Conservation (phyloP, 2,888 invertebrate genomes). For the Hydrotaea cyrtoneurina region DNA sequence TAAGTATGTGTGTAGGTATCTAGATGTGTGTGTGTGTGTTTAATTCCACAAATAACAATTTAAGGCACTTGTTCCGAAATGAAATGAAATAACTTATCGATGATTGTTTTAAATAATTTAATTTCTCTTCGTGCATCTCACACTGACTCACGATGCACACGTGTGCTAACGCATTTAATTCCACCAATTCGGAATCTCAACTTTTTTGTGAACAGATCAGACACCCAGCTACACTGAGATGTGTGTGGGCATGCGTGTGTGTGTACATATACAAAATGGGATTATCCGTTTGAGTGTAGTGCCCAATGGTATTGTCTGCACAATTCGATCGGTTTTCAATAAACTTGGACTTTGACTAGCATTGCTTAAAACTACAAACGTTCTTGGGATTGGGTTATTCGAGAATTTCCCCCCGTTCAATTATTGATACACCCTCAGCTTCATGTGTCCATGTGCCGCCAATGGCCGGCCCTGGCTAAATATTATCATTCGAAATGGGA, state of each 20-base stretch:
- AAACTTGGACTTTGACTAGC: slow-evolving; percentile 64
- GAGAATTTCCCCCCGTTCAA: slow-evolving; percentile 1
- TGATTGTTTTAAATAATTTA: slow-evolving; percentile 29
- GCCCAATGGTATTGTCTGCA: not conserved
- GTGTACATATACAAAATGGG: too few relatives aligned
- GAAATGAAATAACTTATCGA: too few relatives aligned
- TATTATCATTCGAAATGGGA: slow-evolving; percentile 32
- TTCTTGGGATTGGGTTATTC: slow-evolving; percentile 36
- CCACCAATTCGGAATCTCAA: not conserved
- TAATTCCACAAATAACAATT: slow-evolving; percentile 53
- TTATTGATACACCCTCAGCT: not conserved
- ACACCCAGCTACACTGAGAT: too few relatives aligned
- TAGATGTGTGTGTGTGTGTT: too few relatives aligned
- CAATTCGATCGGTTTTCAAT: slow-evolving; percentile 26
- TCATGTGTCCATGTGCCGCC: not conserved
- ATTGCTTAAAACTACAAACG: slow-evolving; percentile 48
- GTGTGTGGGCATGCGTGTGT: too few relatives aligned
- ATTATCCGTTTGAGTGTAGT: not conserved
- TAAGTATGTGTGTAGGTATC: not conserved
- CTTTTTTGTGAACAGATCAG: not conserved
- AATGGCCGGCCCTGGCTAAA: too few relatives aligned
- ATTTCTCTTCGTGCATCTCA: slow-evolving; percentile 51
- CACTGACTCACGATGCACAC: not conserved
- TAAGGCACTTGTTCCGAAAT: slow-evolving; percentile 69
- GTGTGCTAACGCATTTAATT: not conserved